Conservation (phyloP, 2,888 invertebrate species). For the Aspidapion aeneum region DNA sequence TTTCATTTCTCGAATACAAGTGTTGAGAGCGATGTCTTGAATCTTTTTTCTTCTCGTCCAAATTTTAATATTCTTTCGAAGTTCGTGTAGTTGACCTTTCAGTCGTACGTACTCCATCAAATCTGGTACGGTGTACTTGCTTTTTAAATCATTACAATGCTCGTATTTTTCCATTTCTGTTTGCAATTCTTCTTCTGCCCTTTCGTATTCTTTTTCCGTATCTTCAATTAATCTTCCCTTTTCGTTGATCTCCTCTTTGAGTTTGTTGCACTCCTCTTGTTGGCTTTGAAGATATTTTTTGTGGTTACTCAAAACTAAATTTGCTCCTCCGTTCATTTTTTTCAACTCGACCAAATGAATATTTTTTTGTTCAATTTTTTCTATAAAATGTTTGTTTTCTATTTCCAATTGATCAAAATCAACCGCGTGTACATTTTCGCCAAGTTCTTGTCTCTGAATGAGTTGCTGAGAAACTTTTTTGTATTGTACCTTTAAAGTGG, state of each 20-base stretch:
- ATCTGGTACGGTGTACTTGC: constrained; percentile 49
- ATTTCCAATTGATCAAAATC: constrained; percentile 64
- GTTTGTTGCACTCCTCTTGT: constrained; percentile 46
- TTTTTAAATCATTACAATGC: constrained; percentile 41
- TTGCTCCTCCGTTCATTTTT: constrained; percentile 55
- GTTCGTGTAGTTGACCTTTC: constrained; percentile 46
- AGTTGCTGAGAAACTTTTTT: constrained; percentile 55
- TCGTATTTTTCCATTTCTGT: constrained; percentile 41
- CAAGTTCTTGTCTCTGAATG: constrained; percentile 54
- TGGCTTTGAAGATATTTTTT: constrained; percentile 57
- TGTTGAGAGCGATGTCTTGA: constrained; percentile 38
- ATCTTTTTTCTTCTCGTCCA: constrained; percentile 34
- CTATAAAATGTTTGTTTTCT: constrained; percentile 54
- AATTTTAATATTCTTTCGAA: constrained; percentile 36
- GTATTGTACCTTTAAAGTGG: constrained; percentile 54
- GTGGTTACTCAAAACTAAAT: constrained; percentile 53
- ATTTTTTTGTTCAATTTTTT: constrained; percentile 55
- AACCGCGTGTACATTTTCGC: constrained; percentile 56
- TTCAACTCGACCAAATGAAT: constrained; percentile 55
- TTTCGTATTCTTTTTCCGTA: constrained; percentile 47
- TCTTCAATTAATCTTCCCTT: constrained; percentile 47
- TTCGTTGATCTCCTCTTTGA: constrained; percentile 47
- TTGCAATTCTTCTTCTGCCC: constrained; percentile 47
- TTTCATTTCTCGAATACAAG: constrained; percentile 40
- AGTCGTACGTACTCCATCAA: constrained; percentile 56